Percentiles rank a stretch among this genome's conserved stretches.
phyloP scores from a whole-genome alignment of 2,888 invertebrate species.

The Pelosia muscerda region DNA sequence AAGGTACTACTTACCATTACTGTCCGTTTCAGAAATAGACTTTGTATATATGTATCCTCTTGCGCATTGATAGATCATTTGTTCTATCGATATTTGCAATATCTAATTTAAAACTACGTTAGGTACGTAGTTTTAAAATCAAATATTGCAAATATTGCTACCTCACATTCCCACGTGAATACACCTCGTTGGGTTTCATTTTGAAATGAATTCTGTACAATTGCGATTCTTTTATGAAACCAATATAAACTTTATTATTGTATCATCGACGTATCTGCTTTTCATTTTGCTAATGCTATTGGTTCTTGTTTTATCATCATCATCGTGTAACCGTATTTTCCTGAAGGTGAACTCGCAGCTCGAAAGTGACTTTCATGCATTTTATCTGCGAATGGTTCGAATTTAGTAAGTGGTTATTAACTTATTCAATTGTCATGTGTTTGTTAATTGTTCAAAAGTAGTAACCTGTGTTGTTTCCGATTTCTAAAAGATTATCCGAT shows the following conservation, averaged over 20 bases:
- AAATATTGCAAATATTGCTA: constrained; percentile 75
- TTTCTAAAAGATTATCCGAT: no score
- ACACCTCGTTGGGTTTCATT: constrained; percentile 71
- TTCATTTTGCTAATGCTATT: constrained; percentile 15
- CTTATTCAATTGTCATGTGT: no score
- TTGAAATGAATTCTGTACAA: constrained; percentile 61
- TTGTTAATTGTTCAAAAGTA: no score
- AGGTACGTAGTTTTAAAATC: constrained; percentile 77
- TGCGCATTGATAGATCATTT: constrained; percentile 42
- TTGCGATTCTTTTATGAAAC: constrained; percentile 63
- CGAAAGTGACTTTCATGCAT: no score
- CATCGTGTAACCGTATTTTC: no score
- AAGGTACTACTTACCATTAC: no score
- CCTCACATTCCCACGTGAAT: constrained; percentile 67
- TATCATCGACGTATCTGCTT: constrained; percentile 43
- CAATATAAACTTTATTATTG: constrained; percentile 65
- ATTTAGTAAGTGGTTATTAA: no score
- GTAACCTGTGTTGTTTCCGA: neutral
- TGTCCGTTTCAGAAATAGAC: no score
- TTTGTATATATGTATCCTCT: constrained; percentile 43
- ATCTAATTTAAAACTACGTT: neutral
- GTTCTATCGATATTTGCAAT: constrained; percentile 50
- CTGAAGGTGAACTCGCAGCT: no score
- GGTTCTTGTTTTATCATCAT: no score
- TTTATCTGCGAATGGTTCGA: no score